These are phyloP conservation scores for Drosophila buzzatii DNA, from an alignment of 2,888 invertebrate genomes.

Conservation along the genomic window DNA sequence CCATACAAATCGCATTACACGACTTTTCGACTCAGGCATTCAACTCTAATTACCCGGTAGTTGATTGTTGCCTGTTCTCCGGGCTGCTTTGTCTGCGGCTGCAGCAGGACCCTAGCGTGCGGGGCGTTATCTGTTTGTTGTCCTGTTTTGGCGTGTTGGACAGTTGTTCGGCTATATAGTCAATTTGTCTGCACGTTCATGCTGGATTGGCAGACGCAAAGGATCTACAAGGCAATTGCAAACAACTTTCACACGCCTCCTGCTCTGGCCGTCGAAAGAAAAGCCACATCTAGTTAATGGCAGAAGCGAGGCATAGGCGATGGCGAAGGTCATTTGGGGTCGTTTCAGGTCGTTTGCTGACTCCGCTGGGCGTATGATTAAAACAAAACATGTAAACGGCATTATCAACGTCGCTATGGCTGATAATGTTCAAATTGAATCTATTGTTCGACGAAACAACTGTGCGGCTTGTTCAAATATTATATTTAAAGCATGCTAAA, in stretches of 20 bases:
- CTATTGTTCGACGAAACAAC: conserved; percentile 72
- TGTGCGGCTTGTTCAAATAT: conserved; percentile 79
- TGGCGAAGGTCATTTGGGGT: conserved; percentile 75
- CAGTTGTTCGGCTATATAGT: conserved; percentile 39
- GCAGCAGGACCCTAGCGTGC: conserved; percentile 44
- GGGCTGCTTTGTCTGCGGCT: conserved; percentile 51
- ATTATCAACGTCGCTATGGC: conserved; percentile 57
- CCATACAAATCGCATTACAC: conserved; percentile 84
- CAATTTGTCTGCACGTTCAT: conserved; percentile 75
- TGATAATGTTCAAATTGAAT: conserved; percentile 77
- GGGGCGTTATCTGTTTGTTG: conserved; percentile 72
- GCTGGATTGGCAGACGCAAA: conserved; percentile 49
- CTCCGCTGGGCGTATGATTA: conserved; percentile 48
- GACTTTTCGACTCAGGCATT: conserved; percentile 81
- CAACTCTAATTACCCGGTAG: conserved; percentile 81
- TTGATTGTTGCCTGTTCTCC: conserved; percentile 59
- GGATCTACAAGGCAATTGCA: conserved; percentile 14
- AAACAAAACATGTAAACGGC: conserved; percentile 67
- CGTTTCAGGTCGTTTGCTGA: conserved; percentile 28
- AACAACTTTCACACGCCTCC: conserved; percentile 69
- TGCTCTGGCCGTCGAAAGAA: background rate
- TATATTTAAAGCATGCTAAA: conserved; percentile 76
- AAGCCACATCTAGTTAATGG: conserved; percentile 1
- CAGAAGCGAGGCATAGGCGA: background rate
- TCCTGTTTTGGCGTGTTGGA: conserved; percentile 42